Percentiles rank a stretch among this genome's conserved stretches.
Conservation (phyloP, 2,797 vertebrate genomes). For the Petrocephalus schoutedeni region DNA sequence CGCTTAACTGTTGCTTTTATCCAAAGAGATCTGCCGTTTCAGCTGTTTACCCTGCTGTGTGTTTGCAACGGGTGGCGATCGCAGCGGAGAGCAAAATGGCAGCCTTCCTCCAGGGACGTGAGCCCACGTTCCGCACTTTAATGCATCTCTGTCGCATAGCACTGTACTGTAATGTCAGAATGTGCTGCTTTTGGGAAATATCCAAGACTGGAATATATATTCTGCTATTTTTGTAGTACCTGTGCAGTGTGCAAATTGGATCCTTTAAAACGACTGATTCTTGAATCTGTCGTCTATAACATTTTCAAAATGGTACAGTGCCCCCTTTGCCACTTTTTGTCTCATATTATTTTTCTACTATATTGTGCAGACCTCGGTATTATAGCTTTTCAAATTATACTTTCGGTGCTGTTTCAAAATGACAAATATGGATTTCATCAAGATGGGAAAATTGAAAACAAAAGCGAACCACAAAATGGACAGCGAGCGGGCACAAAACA, state of each 20-base stretch:
- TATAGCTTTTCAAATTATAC: neutral
- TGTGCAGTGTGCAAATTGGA: neutral
- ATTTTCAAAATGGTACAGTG: conserved; percentile 11
- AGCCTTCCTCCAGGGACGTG: neutral
- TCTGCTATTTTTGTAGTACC: neutral
- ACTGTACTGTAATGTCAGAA: neutral
- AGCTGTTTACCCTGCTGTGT: neutral
- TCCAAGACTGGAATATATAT: neutral
- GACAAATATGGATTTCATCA: conserved; percentile 9
- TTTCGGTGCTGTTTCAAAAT: neutral
- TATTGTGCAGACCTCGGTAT: neutral
- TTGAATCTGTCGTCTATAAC: neutral
- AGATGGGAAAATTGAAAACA: neutral
- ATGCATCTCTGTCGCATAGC: neutral
- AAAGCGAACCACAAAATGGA: neutral
- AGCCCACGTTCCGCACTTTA: neutral
- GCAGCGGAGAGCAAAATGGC: neutral
- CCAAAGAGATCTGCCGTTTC: conserved; percentile 2
- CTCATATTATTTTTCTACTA: neutral
- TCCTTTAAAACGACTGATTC: neutral
- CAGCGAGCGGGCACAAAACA: neutral
- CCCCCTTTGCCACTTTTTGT: neutral
- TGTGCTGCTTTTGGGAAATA: neutral
- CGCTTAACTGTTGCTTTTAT: conserved; percentile 27
- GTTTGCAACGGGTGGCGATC: neutral